Evolutionary conservation across 2,113 vertebrate species (phyloP), one percentile per base, ranked within the genome.

Genomic region (Rhineura floridana): DNA sequence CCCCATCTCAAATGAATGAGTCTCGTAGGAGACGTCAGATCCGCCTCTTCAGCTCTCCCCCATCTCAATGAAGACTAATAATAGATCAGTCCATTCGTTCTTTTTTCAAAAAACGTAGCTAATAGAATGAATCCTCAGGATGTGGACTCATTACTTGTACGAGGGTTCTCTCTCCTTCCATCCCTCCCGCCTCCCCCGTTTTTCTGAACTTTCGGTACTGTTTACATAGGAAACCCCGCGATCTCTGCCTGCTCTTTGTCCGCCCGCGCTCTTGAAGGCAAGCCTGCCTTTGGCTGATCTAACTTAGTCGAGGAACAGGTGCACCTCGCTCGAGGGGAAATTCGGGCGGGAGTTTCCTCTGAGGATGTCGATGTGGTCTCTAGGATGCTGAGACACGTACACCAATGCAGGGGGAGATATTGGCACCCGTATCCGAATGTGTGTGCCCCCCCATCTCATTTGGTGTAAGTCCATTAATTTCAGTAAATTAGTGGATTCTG

Each of bases 261-360:
- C 39, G 63, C 4, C 30, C 25, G 48, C 13, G 5, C 48, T 42
- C 62, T 69, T 13, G 10, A 42, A 52, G 77, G 52, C 9, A 48
- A 17, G 25, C 12, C 15, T 17, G 11, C 76, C 15, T 2, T 30
- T 63, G n/a, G 33, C 13, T 44, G 8, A 48, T 72, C 8, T 33
- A 11, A 75, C 6, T 23, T 11, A 9, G 65, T 50, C 65, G 67
- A 65, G 9, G 44, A 75, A 25, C 52, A 85, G 75, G 82, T 72
- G 87, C 2, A 6, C 1, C 1, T 1, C 1, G 17, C 2, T 9
- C n/a, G 21, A n/a, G 1, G 5, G 17, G 9, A 39, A 44, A 19
- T 59, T 21, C 55, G 1, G 23, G 19, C 11, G 23, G 21, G 42
- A 12, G n/a, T 50, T 52, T 69, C 76, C 55, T 59, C 15, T 19